phyloP scores from a whole-genome alignment of 2,888 invertebrate species.

The Cosmia trapezina region DNA sequence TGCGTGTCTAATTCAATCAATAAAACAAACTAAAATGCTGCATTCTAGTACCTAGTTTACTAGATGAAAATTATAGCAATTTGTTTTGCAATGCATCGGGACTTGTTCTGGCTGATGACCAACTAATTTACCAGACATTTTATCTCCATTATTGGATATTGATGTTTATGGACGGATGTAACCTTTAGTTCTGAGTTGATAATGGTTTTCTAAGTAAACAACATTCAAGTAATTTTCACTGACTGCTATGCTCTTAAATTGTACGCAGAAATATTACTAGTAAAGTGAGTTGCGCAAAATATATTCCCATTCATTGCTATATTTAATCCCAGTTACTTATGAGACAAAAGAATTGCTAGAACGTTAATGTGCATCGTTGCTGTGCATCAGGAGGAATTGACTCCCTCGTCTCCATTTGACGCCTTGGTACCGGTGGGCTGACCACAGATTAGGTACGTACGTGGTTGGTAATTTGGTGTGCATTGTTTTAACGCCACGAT shows the following conservation, averaged over 20 bases:
- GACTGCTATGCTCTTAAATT: slow-evolving; percentile 24
- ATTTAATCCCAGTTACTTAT: slow-evolving; percentile 3
- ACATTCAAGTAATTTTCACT: slow-evolving; percentile 45
- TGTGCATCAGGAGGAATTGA: background rate
- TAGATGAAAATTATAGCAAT: slow-evolving; percentile 42
- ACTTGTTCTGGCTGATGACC: slow-evolving; percentile 38
- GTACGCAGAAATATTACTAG: slow-evolving; percentile 17
- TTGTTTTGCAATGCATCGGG: slow-evolving; percentile 35
- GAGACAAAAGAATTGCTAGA: slow-evolving; percentile 35
- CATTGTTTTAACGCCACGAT: background rate
- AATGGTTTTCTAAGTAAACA: slow-evolving; percentile 43
- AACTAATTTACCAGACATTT: slow-evolving; percentile 46
- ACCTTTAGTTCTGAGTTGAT: slow-evolving; percentile 44
- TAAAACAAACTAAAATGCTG: slow-evolving; percentile 27
- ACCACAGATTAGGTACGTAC: background rate
- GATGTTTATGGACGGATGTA: slow-evolving; percentile 41
- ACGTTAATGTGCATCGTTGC: background rate
- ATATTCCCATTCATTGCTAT: slow-evolving; percentile 1
- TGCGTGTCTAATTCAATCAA: slow-evolving; percentile 57
- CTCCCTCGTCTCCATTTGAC: slow-evolving; percentile 1
- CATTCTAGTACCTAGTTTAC: slow-evolving; percentile 28
- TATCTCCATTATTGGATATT: slow-evolving; percentile 51
- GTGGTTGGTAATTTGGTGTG: background rate
- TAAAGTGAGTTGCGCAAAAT: slow-evolving; percentile 21
- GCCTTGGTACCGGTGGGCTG: background rate